Evolutionary conservation across 2,797 vertebrate species (phyloP), one percentile per base, ranked within the genome.

Genomic region (Cheirogaleus major): DNA sequence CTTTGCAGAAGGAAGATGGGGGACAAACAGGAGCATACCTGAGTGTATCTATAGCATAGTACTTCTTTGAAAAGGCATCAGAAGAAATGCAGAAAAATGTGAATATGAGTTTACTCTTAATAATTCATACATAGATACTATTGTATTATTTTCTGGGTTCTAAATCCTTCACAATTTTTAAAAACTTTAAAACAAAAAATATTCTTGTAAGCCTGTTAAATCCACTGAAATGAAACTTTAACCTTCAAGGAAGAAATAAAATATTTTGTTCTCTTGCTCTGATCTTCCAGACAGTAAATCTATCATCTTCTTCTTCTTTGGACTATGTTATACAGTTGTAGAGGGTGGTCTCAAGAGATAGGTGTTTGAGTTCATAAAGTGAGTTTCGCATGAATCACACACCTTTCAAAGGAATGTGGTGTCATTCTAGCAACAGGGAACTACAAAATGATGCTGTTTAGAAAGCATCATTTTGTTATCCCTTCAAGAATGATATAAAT

Each of bases 171-270:
- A 75, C 38, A 84, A 63, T 83, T 57, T 82, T 92, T 35, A 25
- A 23, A 18, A 30, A 86, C 30, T 65, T 76, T 50, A 63, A 96
- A 93, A 75, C 25, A 57, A 69, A 87, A 75, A 69, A 52, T 55
- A 35, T 41, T 52, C 12, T 65, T 25, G 14, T 22, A 94, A 96
- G 48, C 23, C 43, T 92, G 10, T 90, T 81, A 67, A 88, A 38
- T 57, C 86, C 50, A 95, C 20, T 87, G 45, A 92, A 75, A 84
- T 18, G 32, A 95, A 93, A 65, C 8, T 59, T 87, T 45, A 91
- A 86, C 32, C n/a, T 95, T 93, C 57, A 87, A 93, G n/a, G 63
- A 70, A 25, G 18, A 94, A 89, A 82, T 67, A 70, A 95, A 89
- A n/a, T 65, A 67, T 70, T 93, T 83, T 61, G 80, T 81, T 76